Percentiles rank a stretch among this genome's conserved stretches.
phyloP scores from a whole-genome alignment of 1,140 invertebrate species.

The Scaptomyza graminum region DNA sequence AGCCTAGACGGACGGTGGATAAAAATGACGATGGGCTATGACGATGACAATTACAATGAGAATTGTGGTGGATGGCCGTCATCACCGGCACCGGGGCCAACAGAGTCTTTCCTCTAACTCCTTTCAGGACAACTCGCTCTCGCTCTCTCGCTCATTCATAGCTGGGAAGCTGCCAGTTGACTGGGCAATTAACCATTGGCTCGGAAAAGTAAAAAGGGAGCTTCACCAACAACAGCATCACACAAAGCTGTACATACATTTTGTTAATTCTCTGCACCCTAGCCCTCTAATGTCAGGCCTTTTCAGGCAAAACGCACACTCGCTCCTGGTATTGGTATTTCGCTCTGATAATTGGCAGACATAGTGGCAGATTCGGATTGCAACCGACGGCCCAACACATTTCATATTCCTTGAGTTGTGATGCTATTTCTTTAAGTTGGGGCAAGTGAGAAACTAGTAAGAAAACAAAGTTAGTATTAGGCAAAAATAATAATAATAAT shows the following conservation, averaged over 20 bases:
- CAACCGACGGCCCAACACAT: conserved; percentile 6
- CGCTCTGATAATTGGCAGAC: conserved; percentile 39
- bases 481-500: too few species aligned
- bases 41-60: conserved; percentile 72
- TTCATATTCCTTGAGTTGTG: background rate
- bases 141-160: conserved; percentile 27
- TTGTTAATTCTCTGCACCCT: conserved; percentile 58
- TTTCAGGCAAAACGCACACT: conserved; percentile 21
- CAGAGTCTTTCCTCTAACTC: conserved; percentile 10
- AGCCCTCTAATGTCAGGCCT: conserved; percentile 28
- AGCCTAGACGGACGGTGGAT: conserved; percentile 43
- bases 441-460: too few species aligned
- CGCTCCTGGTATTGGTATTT: conserved; percentile 22
- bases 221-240: conserved; percentile 43
- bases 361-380: conserved; percentile 41
- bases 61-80: conserved; percentile 64
- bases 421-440: background rate
- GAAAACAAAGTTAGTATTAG: too few species aligned
- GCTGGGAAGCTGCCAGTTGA: conserved; percentile 66
- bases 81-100: conserved; percentile 37
- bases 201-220: conserved; percentile 77
- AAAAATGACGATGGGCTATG: conserved; percentile 39
- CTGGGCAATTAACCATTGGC: conserved; percentile 71
- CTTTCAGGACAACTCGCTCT: conserved; percentile 30
- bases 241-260: conserved; percentile 48